Evolutionary conservation across 2,113 vertebrate genomes (phyloP), one percentile per base, ranked within the genome.

Genomic region (Datnioides undecimradiatus): DNA sequence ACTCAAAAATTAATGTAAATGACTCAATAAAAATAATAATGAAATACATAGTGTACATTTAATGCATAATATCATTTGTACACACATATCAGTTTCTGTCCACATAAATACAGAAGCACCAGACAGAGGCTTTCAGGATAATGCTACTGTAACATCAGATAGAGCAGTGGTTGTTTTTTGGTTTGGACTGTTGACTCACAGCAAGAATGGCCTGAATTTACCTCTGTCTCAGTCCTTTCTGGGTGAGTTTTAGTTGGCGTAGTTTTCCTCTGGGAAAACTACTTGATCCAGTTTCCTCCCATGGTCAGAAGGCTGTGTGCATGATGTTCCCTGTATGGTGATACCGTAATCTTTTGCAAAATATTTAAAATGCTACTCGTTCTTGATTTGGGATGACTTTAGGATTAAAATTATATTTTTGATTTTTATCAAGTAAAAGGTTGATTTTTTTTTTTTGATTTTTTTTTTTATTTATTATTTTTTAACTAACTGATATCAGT

Each of bases 191-290:
- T 45, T 43, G 34, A 63, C 46, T 55, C 12, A 12, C 19, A 41
- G 17, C 33, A 33, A 2, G 5, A 17, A 19, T 7, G 48, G 5
- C 27, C 49, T 55, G 25, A 19, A 31, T 70, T 64, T 51, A 63
- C 46, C 31, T 23, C 55, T 21, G 43, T 51, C 13, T 33, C 14
- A 1, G 19, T 13, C 2, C 5, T 23, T 23, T 54, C 36, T 31
- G 51, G n/a, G 25, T 4, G 6, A 21, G 34, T 8, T 69, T 27
- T 40, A 33, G 23, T 59, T 48, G 41, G 43, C 17, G 6, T 57
- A n/a, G 31, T 57, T 66, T 66, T 66, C 51, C 51, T 57, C 49
- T 46, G 29, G n/a, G 21, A n/a, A n/a, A n/a, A n/a, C n/a, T 43
- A 29, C 27, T 33, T 21, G 27, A 33, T 65, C 73, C 27, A 55